Conservation (phyloP, 2,797 vertebrate genomes). For the Molossus alvarezi region DNA sequence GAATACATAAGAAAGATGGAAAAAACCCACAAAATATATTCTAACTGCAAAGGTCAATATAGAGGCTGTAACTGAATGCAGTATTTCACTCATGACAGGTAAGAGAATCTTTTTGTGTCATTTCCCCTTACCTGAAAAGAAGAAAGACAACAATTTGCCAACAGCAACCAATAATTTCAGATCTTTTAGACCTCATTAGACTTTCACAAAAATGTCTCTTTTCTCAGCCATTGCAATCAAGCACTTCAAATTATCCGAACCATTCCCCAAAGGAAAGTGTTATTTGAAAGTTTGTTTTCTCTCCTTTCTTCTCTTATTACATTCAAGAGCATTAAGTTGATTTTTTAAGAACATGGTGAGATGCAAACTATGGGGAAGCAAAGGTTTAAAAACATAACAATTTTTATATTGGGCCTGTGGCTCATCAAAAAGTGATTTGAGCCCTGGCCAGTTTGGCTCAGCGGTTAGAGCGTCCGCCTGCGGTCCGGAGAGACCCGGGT, state of each 20-base stretch:
- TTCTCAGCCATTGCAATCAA: background rate
- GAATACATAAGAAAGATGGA: background rate
- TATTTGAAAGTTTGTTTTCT: constrained; percentile 13
- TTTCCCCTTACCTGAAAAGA: background rate
- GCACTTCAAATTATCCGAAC: background rate
- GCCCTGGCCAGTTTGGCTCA: too few relatives aligned
- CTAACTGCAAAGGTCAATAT: background rate
- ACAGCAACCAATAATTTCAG: constrained; percentile 17
- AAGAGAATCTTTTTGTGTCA: background rate
- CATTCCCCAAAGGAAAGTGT: background rate
- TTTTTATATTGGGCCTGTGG: background rate
- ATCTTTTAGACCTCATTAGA: background rate
- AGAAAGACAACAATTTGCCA: background rate
- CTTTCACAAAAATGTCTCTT: constrained; percentile 7
- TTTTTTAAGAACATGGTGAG: background rate
- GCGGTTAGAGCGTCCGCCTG: too few relatives aligned
- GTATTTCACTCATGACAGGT: constrained; percentile 5
- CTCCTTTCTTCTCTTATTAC: background rate
- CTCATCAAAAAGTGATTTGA: background rate
- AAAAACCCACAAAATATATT: background rate
- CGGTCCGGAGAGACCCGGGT: too few relatives aligned
- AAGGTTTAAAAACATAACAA: background rate
- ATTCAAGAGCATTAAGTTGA: background rate
- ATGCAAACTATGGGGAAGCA: background rate
- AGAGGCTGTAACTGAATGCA: background rate